Conservation (phyloP, 1,140 invertebrate genomes). For the Nixonia krombeini region DNA sequence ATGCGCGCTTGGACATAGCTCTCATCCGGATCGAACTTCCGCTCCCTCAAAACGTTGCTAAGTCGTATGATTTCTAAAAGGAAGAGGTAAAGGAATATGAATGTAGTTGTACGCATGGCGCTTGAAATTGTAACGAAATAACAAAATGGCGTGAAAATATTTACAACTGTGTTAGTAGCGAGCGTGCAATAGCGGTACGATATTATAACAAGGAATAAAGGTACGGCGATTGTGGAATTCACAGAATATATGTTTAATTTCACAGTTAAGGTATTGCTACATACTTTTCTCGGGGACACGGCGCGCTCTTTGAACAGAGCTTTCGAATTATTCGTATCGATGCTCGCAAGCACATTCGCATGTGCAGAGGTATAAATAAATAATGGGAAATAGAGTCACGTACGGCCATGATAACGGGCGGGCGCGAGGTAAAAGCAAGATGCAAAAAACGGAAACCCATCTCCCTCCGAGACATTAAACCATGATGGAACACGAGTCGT, state of each 20-base stretch:
- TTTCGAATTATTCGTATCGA: conserved; percentile 15
- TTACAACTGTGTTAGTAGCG: too few relatives aligned
- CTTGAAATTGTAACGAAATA: background rate
- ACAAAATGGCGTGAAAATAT: too few relatives aligned
- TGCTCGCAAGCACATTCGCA: conserved; percentile 10
- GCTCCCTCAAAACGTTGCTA: too few relatives aligned
- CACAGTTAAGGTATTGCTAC: conserved; percentile 50
- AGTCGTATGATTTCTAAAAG: too few relatives aligned
- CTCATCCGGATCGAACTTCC: too few relatives aligned
- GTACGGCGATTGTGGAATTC: conserved; percentile 23
- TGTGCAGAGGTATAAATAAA: conserved; percentile 18
- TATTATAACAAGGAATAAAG: too few relatives aligned
- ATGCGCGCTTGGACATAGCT: too few relatives aligned
- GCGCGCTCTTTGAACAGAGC: conserved; percentile 28
- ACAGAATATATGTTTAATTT: conserved; percentile 48
- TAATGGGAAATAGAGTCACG: conserved; percentile 22
- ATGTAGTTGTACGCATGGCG: too few relatives aligned
- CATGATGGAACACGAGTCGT: background rate
- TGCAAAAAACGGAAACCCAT: conserved; percentile 7
- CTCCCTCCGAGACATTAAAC: background rate
- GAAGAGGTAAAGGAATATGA: too few relatives aligned
- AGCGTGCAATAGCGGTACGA: too few relatives aligned
- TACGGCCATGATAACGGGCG: conserved; percentile 8
- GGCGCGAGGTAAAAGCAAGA: conserved; percentile 1
- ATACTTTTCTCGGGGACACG: conserved; percentile 25